Evolutionary conservation across 2,888 invertebrate genomes (phyloP).

Genomic region (Coremacera marginata): DNA sequence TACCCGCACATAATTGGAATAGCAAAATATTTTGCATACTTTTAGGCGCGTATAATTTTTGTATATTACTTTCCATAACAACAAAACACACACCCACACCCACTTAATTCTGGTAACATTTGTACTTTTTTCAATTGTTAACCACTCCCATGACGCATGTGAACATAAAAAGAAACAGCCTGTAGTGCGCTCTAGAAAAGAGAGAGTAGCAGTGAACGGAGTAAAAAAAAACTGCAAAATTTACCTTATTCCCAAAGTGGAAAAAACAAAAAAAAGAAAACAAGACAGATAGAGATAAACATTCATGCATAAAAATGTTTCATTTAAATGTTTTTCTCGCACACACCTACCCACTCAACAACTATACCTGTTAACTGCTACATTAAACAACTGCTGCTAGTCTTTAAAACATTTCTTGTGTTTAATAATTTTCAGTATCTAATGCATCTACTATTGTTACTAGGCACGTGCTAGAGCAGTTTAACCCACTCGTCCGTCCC

Average conservation of each 20-base stretch:
- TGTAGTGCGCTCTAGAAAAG: neutral
- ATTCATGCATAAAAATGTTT: neutral
- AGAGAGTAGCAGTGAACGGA: neutral
- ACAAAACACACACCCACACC: neutral
- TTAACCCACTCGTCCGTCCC: too few relatives aligned
- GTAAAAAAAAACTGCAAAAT: neutral
- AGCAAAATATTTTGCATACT: constrained; percentile 21
- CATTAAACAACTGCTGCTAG: too few relatives aligned
- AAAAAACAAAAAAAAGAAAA: neutral
- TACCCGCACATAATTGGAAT: neutral
- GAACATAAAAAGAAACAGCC: neutral
- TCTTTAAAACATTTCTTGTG: too few relatives aligned
- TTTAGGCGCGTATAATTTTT: neutral
- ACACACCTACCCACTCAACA: too few relatives aligned
- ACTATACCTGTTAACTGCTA: too few relatives aligned
- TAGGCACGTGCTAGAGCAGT: too few relatives aligned
- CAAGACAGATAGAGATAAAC: too few relatives aligned
- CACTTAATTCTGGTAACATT: neutral
- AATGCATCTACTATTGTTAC: too few relatives aligned
- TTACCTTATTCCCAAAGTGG: neutral
- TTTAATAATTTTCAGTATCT: too few relatives aligned
- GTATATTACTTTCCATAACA: neutral
- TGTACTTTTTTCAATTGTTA: neutral
- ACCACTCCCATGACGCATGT: neutral
- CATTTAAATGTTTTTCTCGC: too few relatives aligned